These are phyloP conservation scores for Leptobrachium leishanense DNA, from an alignment of 2,113 vertebrate genomes.

Conservation along the genomic window DNA sequence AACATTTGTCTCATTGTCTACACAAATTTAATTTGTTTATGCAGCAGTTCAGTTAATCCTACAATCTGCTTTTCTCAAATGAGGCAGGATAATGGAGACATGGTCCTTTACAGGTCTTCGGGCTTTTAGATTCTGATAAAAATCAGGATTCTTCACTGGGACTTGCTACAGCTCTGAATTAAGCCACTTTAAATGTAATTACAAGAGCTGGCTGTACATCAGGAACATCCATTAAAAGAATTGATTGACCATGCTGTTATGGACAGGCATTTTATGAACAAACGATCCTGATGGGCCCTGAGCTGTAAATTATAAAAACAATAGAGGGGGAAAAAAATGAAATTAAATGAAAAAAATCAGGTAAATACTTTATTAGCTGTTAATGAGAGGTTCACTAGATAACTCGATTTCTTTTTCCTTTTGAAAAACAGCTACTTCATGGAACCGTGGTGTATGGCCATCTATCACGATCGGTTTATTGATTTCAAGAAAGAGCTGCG, in stretches of 20 bases:
- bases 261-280: constrained; percentile 82
- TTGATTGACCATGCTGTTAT: constrained; percentile 88
- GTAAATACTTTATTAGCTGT: constrained; percentile 78
- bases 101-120: constrained; percentile 82
- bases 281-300: constrained; percentile 77
- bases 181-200: constrained; percentile 92
- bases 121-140: constrained; percentile 89
- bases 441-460: constrained; percentile 81
- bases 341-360: constrained; percentile 55
- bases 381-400: constrained; percentile 74
- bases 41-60: constrained; percentile 84
- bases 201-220: constrained; percentile 85
- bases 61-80: constrained; percentile 80
- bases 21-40: constrained; percentile 86
- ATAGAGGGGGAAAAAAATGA: constrained; percentile 42
- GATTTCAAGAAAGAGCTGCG: constrained; percentile 87
- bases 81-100: constrained; percentile 83
- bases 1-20: constrained; percentile 83
- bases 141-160: constrained; percentile 91
- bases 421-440: constrained; percentile 82
- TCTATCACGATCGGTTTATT: constrained; percentile 89
- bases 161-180: constrained; percentile 92
- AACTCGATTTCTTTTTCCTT: constrained; percentile 67
- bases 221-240: constrained; percentile 94
- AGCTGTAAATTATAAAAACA: constrained; percentile 74